A percentile compares a stretch with the other conserved stretches of the same genome.
These are phyloP conservation scores for Artemia sinica DNA, from an alignment of 2,888 invertebrate genomes.

Conservation along the genomic window DNA sequence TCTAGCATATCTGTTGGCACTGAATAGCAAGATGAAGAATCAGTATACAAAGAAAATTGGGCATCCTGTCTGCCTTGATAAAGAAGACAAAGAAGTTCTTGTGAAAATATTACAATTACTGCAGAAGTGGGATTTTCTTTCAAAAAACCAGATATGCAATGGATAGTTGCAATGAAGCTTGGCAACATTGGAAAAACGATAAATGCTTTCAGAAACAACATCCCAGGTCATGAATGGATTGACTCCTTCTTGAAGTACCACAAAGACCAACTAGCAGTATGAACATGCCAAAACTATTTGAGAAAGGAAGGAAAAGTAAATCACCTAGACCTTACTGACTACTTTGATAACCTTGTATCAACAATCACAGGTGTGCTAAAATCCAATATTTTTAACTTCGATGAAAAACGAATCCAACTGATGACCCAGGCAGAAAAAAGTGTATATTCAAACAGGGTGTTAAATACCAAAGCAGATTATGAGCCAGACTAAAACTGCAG, in stretches of 20 bases:
- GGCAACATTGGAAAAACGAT: conserved; percentile 23
- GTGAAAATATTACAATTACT: conserved; percentile 24
- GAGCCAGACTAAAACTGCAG: too few relatives aligned
- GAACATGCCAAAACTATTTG: conserved; percentile 26
- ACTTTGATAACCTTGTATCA: conserved; percentile 26
- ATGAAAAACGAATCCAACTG: too few relatives aligned
- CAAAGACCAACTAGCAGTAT: conserved; percentile 21
- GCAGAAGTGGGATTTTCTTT: conserved; percentile 27
- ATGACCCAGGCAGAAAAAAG: too few relatives aligned
- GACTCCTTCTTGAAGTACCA: conserved; percentile 14
- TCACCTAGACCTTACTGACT: conserved; percentile 24
- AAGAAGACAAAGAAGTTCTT: conserved; percentile 26
- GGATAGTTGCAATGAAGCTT: conserved; percentile 25
- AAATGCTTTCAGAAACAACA: conserved; percentile 26
- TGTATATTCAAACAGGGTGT: too few relatives aligned
- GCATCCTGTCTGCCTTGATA: conserved; percentile 22
- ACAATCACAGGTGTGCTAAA: conserved; percentile 24
- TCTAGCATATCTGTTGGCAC: conserved; percentile 4
- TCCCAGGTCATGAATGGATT: conserved; percentile 26
- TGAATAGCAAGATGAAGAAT: conserved; percentile 10
- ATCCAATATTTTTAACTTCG: conserved; percentile 21
- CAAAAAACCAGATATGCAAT: conserved; percentile 24
- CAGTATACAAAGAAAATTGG: conserved; percentile 14
- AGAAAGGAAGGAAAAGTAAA: conserved; percentile 24
- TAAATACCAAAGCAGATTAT: too few relatives aligned